These are phyloP conservation scores for Odontothrips loti DNA, from an alignment of 2,888 invertebrate genomes.

Conservation along the genomic window DNA sequence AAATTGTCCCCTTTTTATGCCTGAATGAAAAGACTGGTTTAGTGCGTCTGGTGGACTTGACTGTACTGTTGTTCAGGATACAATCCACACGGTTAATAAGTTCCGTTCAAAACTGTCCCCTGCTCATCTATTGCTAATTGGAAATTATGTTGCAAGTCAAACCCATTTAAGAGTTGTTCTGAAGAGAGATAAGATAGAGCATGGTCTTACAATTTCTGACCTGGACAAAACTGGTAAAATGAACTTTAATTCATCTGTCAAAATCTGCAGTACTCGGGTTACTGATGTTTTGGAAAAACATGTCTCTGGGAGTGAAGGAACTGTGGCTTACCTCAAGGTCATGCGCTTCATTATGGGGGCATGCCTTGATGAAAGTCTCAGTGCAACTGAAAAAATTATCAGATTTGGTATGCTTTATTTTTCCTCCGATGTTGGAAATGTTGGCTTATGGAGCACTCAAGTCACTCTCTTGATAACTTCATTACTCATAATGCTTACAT, in stretches of 20 bases:
- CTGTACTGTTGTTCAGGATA: not conserved
- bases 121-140: not conserved
- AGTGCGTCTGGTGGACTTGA: not conserved
- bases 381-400: not conserved
- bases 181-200: not conserved
- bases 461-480: not conserved
- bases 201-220: not conserved
- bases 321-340: not conserved
- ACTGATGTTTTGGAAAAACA: not conserved
- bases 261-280: not conserved
- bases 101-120: not conserved
- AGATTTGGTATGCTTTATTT: conserved; percentile 27
- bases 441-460: not conserved
- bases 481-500: not conserved
- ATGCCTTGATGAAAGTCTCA: not conserved
- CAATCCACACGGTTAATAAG: not conserved
- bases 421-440: conserved; percentile 1
- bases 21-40: not conserved
- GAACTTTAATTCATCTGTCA: conserved; percentile 18
- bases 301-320: not conserved
- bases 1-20: not conserved
- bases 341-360: not conserved
- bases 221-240: conserved; percentile 23
- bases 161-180: not conserved
- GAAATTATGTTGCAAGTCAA: not conserved